phyloP scores from a whole-genome alignment of 2,888 invertebrate species.

The Epistrophe eligans region DNA sequence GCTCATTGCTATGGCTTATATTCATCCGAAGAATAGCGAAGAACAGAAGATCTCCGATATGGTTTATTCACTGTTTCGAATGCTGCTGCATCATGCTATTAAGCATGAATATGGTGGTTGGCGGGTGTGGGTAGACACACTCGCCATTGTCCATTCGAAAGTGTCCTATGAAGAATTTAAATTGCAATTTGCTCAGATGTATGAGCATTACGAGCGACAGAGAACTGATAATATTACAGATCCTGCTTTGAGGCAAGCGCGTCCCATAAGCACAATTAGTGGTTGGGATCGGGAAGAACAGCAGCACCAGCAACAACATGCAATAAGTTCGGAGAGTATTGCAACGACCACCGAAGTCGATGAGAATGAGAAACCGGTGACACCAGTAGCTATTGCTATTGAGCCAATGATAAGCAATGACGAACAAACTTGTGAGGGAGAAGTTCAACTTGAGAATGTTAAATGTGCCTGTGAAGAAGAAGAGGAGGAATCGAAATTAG shows the following conservation, averaged over 20 bases:
- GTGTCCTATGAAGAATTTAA: constrained; percentile 99
- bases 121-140: constrained; percentile 99
- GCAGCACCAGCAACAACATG: constrained; percentile 78
- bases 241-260: constrained; percentile 95
- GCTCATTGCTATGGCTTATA: constrained; percentile 99
- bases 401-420: constrained; percentile 72
- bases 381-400: constrained; percentile 68
- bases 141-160: constrained; percentile 99
- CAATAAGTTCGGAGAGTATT: constrained; percentile 68
- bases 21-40: constrained; percentile 97
- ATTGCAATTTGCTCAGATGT: constrained; percentile 98
- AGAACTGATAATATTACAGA: constrained; percentile 97
- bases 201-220: constrained; percentile 97
- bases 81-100: constrained; percentile 99
- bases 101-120: constrained; percentile 99
- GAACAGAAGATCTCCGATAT: constrained; percentile 98
- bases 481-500: constrained; percentile 45
- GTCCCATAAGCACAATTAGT: constrained; percentile 97
- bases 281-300: constrained; percentile 92
- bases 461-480: constrained; percentile 78
- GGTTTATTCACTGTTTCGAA: constrained; percentile 98
- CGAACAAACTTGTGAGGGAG: constrained; percentile 77
- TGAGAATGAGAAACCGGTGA: constrained; percentile 72
- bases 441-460: constrained; percentile 77
- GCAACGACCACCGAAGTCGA: constrained; percentile 56